A percentile compares a stretch with the other conserved stretches of the same genome.
Evolutionary conservation across 1,140 invertebrate species (phyloP).

Genomic region (Octopus sinensis): DNA sequence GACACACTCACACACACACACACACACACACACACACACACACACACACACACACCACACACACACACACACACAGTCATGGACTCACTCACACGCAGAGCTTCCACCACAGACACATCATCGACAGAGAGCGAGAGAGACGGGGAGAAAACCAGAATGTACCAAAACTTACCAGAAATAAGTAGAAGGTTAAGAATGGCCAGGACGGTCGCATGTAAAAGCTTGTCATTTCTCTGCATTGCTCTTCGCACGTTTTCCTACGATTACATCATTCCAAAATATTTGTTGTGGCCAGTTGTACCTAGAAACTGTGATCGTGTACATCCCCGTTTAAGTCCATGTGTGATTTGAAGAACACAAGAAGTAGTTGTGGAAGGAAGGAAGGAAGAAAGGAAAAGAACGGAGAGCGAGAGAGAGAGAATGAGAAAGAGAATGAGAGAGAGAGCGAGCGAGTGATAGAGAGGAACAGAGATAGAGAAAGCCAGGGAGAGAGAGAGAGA

Average conservation of each 20-base stretch:
- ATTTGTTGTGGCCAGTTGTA: not conserved
- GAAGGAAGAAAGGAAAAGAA: not conserved
- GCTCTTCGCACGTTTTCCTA: not conserved
- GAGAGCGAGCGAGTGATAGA: not conserved
- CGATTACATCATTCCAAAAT: constrained; percentile 11
- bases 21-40: too few relatives aligned
- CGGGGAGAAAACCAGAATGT: not conserved
- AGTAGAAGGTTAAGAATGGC: constrained; percentile 4
- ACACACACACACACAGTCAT: not conserved
- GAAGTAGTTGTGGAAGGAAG: not conserved
- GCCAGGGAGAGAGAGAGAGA: not conserved
- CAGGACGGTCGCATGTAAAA: constrained; percentile 1
- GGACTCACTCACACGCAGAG: not conserved
- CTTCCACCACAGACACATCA: not conserved
- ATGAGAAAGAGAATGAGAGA: not conserved
- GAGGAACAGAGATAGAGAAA: not conserved
- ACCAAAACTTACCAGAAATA: constrained; percentile 12
- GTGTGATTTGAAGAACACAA: not conserved
- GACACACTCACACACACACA: too few relatives aligned
- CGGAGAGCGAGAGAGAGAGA: not conserved
- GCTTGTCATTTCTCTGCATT: constrained; percentile 14
- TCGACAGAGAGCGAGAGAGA: not conserved
- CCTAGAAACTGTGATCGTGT: not conserved
- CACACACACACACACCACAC: too few relatives aligned
- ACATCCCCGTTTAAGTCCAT: constrained; percentile 9